Evolutionary conservation across 2,888 invertebrate genomes (phyloP), one percentile per base, ranked within the genome.

Genomic region (Koerneria pararmatus): DNA sequence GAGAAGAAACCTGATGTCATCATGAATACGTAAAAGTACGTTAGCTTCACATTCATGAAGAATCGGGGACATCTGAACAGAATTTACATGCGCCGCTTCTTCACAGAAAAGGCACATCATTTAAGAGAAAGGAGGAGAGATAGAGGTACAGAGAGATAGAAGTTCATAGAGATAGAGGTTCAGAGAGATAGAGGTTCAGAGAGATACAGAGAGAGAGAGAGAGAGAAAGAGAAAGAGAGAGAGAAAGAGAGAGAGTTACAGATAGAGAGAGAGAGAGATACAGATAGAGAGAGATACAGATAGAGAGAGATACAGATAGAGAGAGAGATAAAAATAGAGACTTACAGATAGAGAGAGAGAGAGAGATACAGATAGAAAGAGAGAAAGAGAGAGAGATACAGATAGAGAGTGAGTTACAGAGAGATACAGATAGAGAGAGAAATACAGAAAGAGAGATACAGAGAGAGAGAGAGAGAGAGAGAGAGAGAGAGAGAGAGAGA

Each of bases 211-310:
- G 27, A 27, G n/a, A 5, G 34, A 2, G 2, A 31, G 24, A 27
- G 27, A 22, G 29, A n/a, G 58, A 34, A 15, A 34, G 35, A 41
- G 58, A 41, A 58, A 58, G 15, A 15, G 24, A 27, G 1, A 58
- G 58, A 58, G 37, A 58, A 58, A 41, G 27, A 41, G 37, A n/a
- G 29, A 58, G 57, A 57, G 37, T 57, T n/a, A 27, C n/a, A 29
- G 34, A 35, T 29, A 56, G 54, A 54, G 54, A n/a, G n/a, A n/a
- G n/a, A n/a, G n/a, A n/a, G n/a, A n/a, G n/a, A n/a, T n/a, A n/a
- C n/a, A n/a, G n/a, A n/a, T n/a, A n/a, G n/a, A n/a, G n/a, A n/a
- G n/a, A n/a, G n/a, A 51, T 6, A 24, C 6, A 51, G n/a, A n/a
- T n/a, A 51, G 5, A 19, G 6, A 51, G 6, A n/a, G 24, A 51